Conservation (phyloP, 2,888 invertebrate genomes). For the Litoditis marina region DNA sequence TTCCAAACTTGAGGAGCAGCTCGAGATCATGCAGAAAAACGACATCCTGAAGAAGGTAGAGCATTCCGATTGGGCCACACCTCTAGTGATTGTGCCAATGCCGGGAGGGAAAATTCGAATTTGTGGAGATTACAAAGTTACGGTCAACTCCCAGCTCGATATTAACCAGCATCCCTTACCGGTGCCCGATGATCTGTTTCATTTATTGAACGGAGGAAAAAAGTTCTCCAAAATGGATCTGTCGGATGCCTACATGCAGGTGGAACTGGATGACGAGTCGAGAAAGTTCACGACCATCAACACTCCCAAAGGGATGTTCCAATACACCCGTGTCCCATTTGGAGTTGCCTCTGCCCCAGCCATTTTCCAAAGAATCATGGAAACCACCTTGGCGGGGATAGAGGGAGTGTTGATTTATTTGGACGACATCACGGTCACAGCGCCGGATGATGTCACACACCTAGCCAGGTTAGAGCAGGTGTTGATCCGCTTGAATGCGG, state of each 20-base stretch:
- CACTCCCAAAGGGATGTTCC: too few relatives aligned
- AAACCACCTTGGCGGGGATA: conserved; percentile 39
- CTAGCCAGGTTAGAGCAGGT: conserved; percentile 23
- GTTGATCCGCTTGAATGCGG: conserved; percentile 25
- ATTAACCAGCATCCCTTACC: conserved; percentile 22
- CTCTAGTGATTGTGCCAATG: conserved; percentile 24
- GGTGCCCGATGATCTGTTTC: conserved; percentile 19
- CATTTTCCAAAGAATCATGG: conserved; percentile 38
- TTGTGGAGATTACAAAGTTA: conserved; percentile 21
- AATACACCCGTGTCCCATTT: conserved; percentile 19
- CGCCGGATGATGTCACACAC: conserved; percentile 25
- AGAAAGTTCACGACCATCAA: too few relatives aligned
- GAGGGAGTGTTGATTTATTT: conserved; percentile 27
- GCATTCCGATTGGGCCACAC: conserved; percentile 21
- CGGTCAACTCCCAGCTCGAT: conserved; percentile 18
- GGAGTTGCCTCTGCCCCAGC: conserved; percentile 17
- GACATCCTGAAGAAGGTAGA: conserved; percentile 12
- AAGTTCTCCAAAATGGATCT: conserved; percentile 22
- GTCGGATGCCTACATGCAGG: conserved; percentile 20
- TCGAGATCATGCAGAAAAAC: conserved; percentile 8
- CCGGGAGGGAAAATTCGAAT: conserved; percentile 15
- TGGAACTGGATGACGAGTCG: too few relatives aligned
- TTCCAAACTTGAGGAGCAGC: not conserved
- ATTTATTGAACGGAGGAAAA: conserved; percentile 16
- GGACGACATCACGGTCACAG: conserved; percentile 43